Base-by-base conservation (phyloP, 2,113 vertebrate genomes). In the Syngnathus floridae region DNA sequence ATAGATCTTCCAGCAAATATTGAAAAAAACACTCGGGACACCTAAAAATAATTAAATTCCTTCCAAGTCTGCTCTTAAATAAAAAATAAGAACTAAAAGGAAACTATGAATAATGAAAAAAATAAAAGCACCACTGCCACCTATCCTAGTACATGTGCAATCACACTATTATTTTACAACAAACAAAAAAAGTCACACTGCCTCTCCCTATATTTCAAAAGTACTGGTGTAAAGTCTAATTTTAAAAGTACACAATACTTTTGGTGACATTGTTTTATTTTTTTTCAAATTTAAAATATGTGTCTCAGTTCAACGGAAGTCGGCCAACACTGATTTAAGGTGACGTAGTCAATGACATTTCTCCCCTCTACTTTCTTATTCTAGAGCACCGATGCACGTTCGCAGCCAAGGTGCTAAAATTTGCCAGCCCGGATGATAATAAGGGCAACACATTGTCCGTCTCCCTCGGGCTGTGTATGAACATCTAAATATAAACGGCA, bases 401-500 rank as follows among this genome's bases (percentile, higher is more conserved):
- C 21, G 60, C 19, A 13, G 48, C 14, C 8, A 59, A 41, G 26
- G 60, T 59, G 38, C 75, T 68, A 43, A 16, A 69, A 73, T 62
- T 37, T 41, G 49, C 72, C 73, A 22, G 62, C 65, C 12, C 66
- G 73, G 6, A 71, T 71, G 41, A 63, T 72, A 70, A 72, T 71
- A 72, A 72, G 59, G 59, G n/a, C n/a, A 41, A 74, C 67, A 72
- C 69, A 70, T 60, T 38, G 65, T 69, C 43, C 66, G 37, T 72
- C 59, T 79, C 74, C 79, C 63, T 72, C 43, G 69, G 78, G 72
- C 82, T 69, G 61, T 62, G 76, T 54, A 78, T 73, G 72, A 66
- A 73, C 70, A 57, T 67, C 73, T 87, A 80, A 89, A 87, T 84
- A 85, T 81, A 82, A 84, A 86, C 77, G 84, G 79, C 80, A 79